A percentile compares a stretch with the other conserved stretches of the same genome.
Evolutionary conservation across 2,113 vertebrate genomes (phyloP).

Genomic region (Percina caprodes): DNA sequence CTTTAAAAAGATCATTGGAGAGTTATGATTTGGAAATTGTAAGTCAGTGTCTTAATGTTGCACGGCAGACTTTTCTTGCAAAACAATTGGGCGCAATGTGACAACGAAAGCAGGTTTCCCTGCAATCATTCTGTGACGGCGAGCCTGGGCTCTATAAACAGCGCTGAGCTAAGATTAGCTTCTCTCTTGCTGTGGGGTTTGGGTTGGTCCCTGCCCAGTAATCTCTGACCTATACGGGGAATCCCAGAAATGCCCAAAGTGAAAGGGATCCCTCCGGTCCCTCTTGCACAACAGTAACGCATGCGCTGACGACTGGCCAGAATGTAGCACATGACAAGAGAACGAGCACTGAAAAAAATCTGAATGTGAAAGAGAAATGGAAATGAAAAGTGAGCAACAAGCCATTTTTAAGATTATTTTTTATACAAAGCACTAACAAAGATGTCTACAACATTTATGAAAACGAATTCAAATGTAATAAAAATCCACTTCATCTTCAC

Average conservation of each 20-base stretch:
- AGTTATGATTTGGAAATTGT: conserved; percentile 8
- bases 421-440: conserved; percentile 22
- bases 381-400: conserved; percentile 4
- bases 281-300: conserved; percentile 22
- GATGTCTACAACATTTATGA: conserved; percentile 3
- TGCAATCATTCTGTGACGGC: conserved; percentile 36
- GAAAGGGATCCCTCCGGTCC: conserved; percentile 55
- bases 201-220: conserved; percentile 26
- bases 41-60: neutral
- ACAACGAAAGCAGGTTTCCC: neutral
- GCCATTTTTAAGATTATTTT: neutral
- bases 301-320: conserved; percentile 8
- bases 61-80: neutral
- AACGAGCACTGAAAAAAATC: neutral
- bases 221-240: conserved; percentile 62
- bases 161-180: conserved; percentile 67
- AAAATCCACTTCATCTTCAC: neutral
- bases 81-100: neutral
- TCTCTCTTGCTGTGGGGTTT: conserved; percentile 19
- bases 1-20: neutral
- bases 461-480: conserved; percentile 13
- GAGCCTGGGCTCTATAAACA: conserved; percentile 23
- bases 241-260: conserved; percentile 46
- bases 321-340: neutral
- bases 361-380: conserved; percentile 19